Evolutionary conservation across 2,797 vertebrate species (phyloP).

Genomic region (Myotis vivesi): DNA sequence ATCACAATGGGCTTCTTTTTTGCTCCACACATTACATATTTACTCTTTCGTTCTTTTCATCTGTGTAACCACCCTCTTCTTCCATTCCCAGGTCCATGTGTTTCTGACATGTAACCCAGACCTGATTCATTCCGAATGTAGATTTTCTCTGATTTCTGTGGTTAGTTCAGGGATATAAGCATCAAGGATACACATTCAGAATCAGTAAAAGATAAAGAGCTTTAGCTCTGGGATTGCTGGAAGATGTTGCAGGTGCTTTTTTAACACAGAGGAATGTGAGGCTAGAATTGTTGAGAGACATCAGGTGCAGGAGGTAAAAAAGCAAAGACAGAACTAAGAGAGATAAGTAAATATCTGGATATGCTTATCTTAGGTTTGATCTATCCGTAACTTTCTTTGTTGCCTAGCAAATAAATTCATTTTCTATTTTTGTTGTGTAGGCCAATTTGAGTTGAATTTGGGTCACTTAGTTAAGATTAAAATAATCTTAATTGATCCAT

Average conservation of each 20-base stretch:
- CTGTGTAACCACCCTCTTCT: neutral
- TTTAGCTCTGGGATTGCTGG: neutral
- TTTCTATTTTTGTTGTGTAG: neutral
- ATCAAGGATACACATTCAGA: neutral
- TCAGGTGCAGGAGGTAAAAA: neutral
- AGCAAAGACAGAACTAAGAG: neutral
- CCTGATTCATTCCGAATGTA: neutral
- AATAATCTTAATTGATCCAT: neutral
- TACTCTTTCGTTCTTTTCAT: neutral
- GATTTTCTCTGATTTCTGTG: neutral
- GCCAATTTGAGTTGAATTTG: neutral
- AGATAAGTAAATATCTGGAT: neutral
- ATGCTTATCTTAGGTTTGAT: neutral
- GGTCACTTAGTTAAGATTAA: neutral
- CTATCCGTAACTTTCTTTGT: neutral
- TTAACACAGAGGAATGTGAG: neutral
- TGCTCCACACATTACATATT: neutral
- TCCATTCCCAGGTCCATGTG: neutral
- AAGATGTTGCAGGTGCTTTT: neutral
- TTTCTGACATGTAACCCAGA: neutral
- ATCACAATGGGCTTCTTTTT: neutral
- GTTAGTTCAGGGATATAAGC: neutral
- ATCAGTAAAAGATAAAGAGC: neutral
- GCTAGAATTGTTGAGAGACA: neutral
- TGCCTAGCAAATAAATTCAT: slow-evolving; percentile 5